Evolutionary conservation across 2,113 vertebrate species (phyloP).

Genomic region (Corydoras sp.): DNA sequence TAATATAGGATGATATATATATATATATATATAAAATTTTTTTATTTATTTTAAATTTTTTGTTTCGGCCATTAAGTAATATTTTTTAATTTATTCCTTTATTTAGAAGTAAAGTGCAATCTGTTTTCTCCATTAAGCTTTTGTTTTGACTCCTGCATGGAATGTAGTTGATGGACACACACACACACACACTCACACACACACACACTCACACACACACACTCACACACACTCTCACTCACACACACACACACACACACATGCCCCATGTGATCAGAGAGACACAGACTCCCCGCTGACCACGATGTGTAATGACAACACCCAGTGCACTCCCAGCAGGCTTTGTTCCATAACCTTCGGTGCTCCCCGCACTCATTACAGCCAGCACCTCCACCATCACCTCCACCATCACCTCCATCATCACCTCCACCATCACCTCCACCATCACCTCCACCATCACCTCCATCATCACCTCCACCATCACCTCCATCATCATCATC

Average conservation of each 20-base stretch:
- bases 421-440: background rate
- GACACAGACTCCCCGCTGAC: conserved; percentile 37
- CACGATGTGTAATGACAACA: conserved; percentile 24
- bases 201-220: conserved; percentile 25
- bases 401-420: too few species aligned
- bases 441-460: background rate
- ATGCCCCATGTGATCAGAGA: conserved; percentile 27
- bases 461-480: too few species aligned
- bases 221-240: background rate
- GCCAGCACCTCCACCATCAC: background rate
- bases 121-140: background rate
- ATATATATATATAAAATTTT: too few species aligned
- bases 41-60: too few species aligned
- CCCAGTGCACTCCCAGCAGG: conserved; percentile 32
- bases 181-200: background rate
- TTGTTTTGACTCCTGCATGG: conserved; percentile 5
- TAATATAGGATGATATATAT: too few species aligned
- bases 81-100: background rate
- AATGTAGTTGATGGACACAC: conserved; percentile 12
- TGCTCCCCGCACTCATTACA: conserved; percentile 28
- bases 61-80: background rate
- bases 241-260: conserved; percentile 26
- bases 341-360: conserved; percentile 25
- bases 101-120: background rate
- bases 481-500: conserved; percentile 27